Base-by-base conservation (phyloP, 2,888 invertebrate species). In the Yponomeuta plumbellus region DNA sequence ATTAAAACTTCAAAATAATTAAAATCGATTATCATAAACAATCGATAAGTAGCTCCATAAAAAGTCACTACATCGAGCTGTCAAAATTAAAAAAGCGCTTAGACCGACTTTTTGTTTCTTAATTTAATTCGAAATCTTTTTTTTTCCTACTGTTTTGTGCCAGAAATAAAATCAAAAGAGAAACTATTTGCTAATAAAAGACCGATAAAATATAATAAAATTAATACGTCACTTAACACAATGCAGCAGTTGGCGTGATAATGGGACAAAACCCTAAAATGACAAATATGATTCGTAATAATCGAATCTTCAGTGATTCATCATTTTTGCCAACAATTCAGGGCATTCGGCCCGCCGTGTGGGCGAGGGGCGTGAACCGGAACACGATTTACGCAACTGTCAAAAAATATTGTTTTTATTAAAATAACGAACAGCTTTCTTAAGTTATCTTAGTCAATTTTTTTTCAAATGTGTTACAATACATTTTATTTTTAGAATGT, bases 261-360 rank as follows among this genome's bases (percentile, higher is more conserved):
- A 52, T 52, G 17, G 44, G 17, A 52, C 44, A 52, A 52, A 52
- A 62, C 64, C 72, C 59, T 68, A 73, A 74, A 73, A 68, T 59
- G 66, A 26, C 26, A 62, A 61, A n/a, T 59, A 59, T 13, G 13
- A 13, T 11, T 58, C 21, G 23, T 21, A 59, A 59, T 22, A 59
- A 23, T 23, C 13, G 44, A 52, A 52, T 52, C 44, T 52, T 58
- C 20, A 58, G 58, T 58, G 58, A 58, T 58, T 58, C 58, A 58
- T 58, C 58, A 58, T 58, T 21, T 58, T 21, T 58, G 20, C 11
- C 20, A 11, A 58, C 58, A 21, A 58, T 58, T 58, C 22, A 10
- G 58, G 11, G 6, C 58, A 21, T 20, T 58, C n/a, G 21, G 11
- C 11, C 58, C 22, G 21, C 20, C n/a, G 58, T 58, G 58, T 58